Base-by-base conservation (phyloP, 2,888 invertebrate genomes). In the Pseudococcus viburni region DNA sequence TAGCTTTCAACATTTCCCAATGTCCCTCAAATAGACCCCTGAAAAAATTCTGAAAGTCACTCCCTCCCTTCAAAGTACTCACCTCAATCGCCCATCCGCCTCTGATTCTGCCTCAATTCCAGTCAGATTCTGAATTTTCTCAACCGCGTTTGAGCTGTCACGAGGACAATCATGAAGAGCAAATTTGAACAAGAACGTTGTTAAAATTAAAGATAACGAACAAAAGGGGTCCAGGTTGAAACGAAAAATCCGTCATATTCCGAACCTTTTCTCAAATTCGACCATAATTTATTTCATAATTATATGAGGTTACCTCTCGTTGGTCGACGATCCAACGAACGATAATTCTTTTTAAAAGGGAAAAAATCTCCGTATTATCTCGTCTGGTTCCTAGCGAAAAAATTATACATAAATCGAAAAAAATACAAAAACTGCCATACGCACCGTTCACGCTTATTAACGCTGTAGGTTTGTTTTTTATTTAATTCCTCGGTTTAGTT, bases 361-460 rank as follows among this genome's bases (percentile, higher is more conserved):
- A 26, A 26, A 77, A 77, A 26, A 77, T 77, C 77, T 77, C 77
- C 42, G n/a, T 33, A 77, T 77, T 55, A 17, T 55, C n/a, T 55
- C n/a, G n/a, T 55, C 55, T 77, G 77, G 77, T 77, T 77, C 77
- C 77, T 77, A 12, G 48, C 15, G 48, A 15, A 51, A 51, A 55
- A 55, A 55, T 55, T 17, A 11, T 6, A 12, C 15, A 55, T 15
- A 51, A 15, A 51, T 51, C 15, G 1, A 4, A 51, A 15, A 51
- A 55, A n/a, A 39, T 7, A 22, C 39, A n/a, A 51, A 51, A 77
- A 77, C 77, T 77, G 77, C 77, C 77, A 77, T 77, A 77, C 77
- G 77, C 84, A 84, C 84, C 84, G 84, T 84, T 84, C 55, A 51
- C 51, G 51, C 51, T 84, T 55, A 55, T 51, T 84, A 55, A 55